A percentile compares a stretch with the other conserved stretches of the same genome.
Conservation (phyloP, 2,797 vertebrate species). For the Premnoplex brunnescens region DNA sequence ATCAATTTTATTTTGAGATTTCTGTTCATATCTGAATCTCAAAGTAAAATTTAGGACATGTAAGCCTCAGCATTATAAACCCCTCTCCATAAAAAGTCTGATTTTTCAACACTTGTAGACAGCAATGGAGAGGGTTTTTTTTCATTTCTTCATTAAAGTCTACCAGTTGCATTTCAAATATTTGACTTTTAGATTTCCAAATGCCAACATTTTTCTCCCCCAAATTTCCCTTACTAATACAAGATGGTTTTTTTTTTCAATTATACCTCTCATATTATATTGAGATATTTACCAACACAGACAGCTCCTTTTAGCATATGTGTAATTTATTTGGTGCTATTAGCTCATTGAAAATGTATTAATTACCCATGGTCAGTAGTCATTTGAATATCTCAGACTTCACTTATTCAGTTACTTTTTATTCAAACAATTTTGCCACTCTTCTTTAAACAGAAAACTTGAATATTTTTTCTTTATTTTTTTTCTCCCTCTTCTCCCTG, state of each 20-base stretch:
- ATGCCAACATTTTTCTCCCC: neutral
- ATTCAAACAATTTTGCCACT: neutral
- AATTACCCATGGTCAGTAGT: neutral
- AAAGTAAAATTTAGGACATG: neutral
- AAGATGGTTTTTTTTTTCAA: neutral
- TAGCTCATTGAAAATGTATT: neutral
- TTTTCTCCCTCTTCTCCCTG: rapidly evolving
- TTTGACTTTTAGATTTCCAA: slow-evolving; percentile 6
- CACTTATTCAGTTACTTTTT: neutral
- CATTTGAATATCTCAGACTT: neutral
- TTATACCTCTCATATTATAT: neutral
- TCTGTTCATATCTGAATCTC: neutral
- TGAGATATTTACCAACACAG: neutral
- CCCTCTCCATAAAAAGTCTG: neutral
- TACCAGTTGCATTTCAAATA: neutral
- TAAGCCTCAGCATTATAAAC: neutral
- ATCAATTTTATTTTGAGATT: neutral
- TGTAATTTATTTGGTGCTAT: neutral
- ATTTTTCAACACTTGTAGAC: neutral
- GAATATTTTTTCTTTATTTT: neutral
- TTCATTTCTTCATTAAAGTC: neutral
- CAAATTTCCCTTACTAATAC: neutral
- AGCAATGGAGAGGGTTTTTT: neutral
- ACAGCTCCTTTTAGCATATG: neutral
- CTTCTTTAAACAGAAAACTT: neutral